Base-by-base conservation (phyloP, 1,140 invertebrate species). In the Pogonomyrmex barbatus region DNA sequence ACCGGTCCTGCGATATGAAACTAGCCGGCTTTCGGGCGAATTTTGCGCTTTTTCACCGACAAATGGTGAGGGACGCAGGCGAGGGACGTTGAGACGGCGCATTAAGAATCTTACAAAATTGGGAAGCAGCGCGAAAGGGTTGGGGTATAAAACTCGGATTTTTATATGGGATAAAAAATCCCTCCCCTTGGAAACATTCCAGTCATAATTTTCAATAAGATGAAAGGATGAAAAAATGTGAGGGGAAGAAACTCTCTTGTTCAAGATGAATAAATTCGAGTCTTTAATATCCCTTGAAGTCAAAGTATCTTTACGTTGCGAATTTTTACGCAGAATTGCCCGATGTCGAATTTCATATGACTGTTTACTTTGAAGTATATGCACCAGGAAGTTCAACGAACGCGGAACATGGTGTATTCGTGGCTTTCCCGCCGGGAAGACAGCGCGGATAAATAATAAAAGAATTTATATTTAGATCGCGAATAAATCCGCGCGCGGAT, bases 401-500 rank as follows among this genome's bases (percentile, higher is more conserved):
- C 76, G 77, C 63, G 77, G 63, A 81, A 70, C 9, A 54, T 47
- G 1, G 67, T 1, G 24, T 36, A 39, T n/a, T 78, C 14, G 60
- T 45, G 17, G n/a, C 6, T 68, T 68, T 54, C 10, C 36, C 60
- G 45, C 10, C n/a, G 10, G 12, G 9, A 30, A 56, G 10, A 24
- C 76, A 24, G 50, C 42, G 9, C 14, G 52, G 14, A 42, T 56
- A 56, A 70, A 68, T 68, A 50, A 81, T 70, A 81, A 81, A 81
- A 58, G 47, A 58, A 70, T 58, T 45, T 81, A 81, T 70, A 70
- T 70, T 70, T 81, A 70, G 78, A 70, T 58, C 24, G 63, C n/a
- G 39, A 68, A 81, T 70, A 70, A 75, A 62, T 75, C n/a, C 36
- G 54, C 42, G 42, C 6, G 9, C 30, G 42, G 1, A 45, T 24